Evolutionary conservation across 2,888 invertebrate genomes (phyloP).

Genomic region (Tetheella fluctuosa): DNA sequence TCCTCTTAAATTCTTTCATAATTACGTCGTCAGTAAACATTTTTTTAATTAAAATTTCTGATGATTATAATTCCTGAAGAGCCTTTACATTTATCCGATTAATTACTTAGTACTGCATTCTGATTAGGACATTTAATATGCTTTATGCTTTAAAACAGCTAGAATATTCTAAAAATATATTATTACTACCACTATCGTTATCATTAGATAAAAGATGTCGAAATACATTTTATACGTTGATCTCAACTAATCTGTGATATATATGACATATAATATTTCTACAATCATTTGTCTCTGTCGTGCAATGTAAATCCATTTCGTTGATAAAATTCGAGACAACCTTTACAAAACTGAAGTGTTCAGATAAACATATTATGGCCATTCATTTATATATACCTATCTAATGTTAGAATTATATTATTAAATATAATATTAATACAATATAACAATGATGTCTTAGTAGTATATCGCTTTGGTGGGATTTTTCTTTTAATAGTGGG

Average conservation of each 20-base stretch:
- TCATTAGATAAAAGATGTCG: constrained; percentile 10
- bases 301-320: constrained; percentile 3
- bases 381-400: not conserved
- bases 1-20: too few relatives aligned
- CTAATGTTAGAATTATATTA: not conserved
- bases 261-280: not conserved
- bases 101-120: not conserved
- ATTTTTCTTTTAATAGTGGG: not conserved
- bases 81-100: constrained; percentile 23
- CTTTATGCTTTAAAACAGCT: constrained; percentile 1
- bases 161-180: constrained; percentile 21
- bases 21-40: too few relatives aligned
- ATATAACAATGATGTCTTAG: not conserved
- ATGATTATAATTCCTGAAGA: constrained; percentile 11
- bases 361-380: not conserved
- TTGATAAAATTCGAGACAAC: not conserved
- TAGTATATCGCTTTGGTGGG: not conserved
- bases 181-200: not conserved
- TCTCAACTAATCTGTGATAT: constrained; percentile 8
- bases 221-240: constrained; percentile 6
- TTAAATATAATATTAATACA: not conserved
- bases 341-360: not conserved
- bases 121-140: not conserved
- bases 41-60: too few relatives aligned
- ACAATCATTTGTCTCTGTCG: constrained; percentile 3